Percentiles rank a stretch among this genome's conserved stretches.
Evolutionary conservation across 2,888 invertebrate genomes (phyloP).

Genomic region (Lutraria lutraria): DNA sequence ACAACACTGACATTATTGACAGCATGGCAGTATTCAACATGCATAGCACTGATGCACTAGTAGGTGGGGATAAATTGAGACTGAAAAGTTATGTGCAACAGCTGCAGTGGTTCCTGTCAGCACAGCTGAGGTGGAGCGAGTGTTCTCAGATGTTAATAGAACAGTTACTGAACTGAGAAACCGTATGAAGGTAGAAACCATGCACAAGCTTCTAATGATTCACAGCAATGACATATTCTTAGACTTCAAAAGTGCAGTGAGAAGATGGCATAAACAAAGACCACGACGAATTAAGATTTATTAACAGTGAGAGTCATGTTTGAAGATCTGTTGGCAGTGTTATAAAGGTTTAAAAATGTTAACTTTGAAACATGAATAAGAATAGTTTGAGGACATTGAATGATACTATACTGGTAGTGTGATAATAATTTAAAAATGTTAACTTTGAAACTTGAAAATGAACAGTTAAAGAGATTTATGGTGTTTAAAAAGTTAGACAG

Average conservation of each 20-base stretch:
- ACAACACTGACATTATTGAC: constrained; percentile 23
- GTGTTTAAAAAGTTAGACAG: too few species aligned
- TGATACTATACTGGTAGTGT: too few species aligned
- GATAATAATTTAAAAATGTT: too few species aligned
- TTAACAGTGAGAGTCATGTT: too few species aligned
- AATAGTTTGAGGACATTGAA: too few species aligned
- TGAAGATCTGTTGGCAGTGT: too few species aligned
- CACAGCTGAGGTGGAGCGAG: constrained; percentile 40
- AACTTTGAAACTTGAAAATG: too few species aligned
- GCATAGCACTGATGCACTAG: not conserved
- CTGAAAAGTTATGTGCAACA: constrained; percentile 6
- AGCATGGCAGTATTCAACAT: constrained; percentile 16
- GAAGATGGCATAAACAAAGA: not conserved
- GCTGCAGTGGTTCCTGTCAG: constrained; percentile 28
- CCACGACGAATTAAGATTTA: too few species aligned
- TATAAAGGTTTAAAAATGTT: too few species aligned
- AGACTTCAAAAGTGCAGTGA: not conserved
- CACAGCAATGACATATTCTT: constrained; percentile 30
- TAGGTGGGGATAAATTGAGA: constrained; percentile 23
- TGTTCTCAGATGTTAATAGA: constrained; percentile 27
- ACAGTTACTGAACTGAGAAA: constrained; percentile 18
- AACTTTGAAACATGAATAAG: too few species aligned
- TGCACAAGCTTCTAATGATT: constrained; percentile 12
- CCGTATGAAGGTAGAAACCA: constrained; percentile 14
- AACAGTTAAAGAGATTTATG: too few species aligned